A percentile compares a stretch with the other conserved stretches of the same genome.
Evolutionary conservation across 2,797 vertebrate species (phyloP).

Genomic region (Poliocrania exsul): DNA sequence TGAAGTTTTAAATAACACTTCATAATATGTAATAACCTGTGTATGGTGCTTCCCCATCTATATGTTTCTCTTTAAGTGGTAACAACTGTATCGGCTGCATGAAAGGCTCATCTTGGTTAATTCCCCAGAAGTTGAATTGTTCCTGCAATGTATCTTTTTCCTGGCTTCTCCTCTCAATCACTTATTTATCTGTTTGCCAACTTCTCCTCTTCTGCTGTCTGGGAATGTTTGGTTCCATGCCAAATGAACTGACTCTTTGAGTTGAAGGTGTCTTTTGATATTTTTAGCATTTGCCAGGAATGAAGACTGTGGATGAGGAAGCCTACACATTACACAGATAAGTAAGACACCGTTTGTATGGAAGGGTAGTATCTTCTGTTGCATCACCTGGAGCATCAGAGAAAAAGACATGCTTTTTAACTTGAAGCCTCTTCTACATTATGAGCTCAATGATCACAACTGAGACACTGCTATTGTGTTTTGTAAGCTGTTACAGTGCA

Average conservation of each 20-base stretch:
- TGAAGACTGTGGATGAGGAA: background rate
- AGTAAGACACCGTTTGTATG: background rate
- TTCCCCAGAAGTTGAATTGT: background rate
- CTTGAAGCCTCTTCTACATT: background rate
- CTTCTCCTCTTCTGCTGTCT: background rate
- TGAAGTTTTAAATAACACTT: background rate
- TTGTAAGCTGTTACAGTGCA: background rate
- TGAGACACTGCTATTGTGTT: background rate
- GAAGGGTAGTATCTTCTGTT: background rate
- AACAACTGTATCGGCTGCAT: background rate
- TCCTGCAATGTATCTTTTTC: background rate
- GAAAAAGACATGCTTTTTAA: background rate
- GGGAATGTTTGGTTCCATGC: background rate
- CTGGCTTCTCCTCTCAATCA: background rate
- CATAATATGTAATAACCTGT: background rate
- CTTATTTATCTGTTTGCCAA: background rate
- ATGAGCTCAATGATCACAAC: background rate
- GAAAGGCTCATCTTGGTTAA: background rate
- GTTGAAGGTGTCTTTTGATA: background rate
- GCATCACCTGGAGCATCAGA: background rate
- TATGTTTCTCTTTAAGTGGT: background rate
- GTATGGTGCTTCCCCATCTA: background rate
- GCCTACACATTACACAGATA: background rate
- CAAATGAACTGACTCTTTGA: background rate
- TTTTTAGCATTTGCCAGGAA: background rate